phyloP scores from a whole-genome alignment of 37 sponge, comb jelly and placozoan genomes.

The Chondrilla cf. caribensis region DNA sequence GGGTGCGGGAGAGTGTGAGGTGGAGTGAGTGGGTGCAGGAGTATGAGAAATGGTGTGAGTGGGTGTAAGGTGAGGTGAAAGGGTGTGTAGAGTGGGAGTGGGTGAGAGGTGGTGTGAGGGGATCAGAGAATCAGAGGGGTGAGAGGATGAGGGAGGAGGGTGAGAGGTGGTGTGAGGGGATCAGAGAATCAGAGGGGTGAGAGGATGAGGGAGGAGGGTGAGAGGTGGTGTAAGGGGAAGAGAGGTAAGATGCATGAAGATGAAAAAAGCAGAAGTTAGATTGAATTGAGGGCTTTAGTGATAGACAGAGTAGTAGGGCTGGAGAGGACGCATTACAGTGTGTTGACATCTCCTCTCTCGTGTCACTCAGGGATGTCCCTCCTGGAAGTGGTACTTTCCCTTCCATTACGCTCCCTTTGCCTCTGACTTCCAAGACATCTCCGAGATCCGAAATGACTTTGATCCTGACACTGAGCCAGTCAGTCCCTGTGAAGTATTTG shows the following conservation, averaged over 20 bases:
- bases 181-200: too few relatives aligned
- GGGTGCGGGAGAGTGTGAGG: background rate
- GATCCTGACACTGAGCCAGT: conserved; percentile 61
- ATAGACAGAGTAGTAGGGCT: too few relatives aligned
- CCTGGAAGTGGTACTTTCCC: conserved; percentile 99
- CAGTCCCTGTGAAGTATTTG: background rate
- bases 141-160: background rate
- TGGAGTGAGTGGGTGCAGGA: conserved; percentile 10
- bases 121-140: too few relatives aligned
- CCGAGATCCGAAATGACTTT: conserved; percentile 63
- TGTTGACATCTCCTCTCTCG: too few relatives aligned
- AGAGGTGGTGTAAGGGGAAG: background rate
- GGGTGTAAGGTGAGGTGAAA: background rate
- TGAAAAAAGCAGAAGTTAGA: too few relatives aligned
- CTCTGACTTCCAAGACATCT: conserved; percentile 90
- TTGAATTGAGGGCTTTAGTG: too few relatives aligned
- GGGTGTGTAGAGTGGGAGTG: background rate
- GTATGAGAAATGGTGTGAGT: conserved; percentile 22
- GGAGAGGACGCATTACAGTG: too few relatives aligned
- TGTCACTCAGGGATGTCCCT: conserved; percentile 94
- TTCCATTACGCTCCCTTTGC: conserved; percentile 99
- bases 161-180: background rate
- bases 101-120: background rate
- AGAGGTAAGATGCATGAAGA: too few relatives aligned
- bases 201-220: background rate